Conservation (phyloP, 2,888 invertebrate genomes). For the Polietes domitor region DNA sequence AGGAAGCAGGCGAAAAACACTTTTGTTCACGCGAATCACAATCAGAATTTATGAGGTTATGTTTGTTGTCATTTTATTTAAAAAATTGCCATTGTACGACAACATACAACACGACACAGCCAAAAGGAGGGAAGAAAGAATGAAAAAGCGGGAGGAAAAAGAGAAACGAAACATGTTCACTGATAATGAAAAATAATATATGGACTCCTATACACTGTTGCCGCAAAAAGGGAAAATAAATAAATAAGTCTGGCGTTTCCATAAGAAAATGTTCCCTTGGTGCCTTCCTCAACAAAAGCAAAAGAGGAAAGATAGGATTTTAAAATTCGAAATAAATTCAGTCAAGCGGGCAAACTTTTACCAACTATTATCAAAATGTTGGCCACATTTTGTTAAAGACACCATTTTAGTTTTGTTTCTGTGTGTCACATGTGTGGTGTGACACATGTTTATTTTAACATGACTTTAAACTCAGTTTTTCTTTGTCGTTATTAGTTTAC, state of each 20-base stretch:
- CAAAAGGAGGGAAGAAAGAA: too few species aligned
- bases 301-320: not conserved
- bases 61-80: constrained; percentile 21
- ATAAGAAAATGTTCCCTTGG: not conserved
- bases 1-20: not conserved
- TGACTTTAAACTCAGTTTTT: too few species aligned
- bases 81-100: constrained; percentile 12
- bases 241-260: not conserved
- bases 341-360: too few species aligned
- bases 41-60: constrained; percentile 30
- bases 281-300: not conserved
- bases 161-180: constrained; percentile 3
- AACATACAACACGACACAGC: not conserved
- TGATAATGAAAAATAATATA: constrained; percentile 28
- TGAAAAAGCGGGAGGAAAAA: constrained; percentile 6
- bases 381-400: too few species aligned
- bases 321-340: too few species aligned
- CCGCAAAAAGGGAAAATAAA: too few species aligned
- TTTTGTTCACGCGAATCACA: not conserved
- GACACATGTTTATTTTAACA: too few species aligned
- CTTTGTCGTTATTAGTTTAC: too few species aligned
- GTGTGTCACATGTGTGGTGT: too few species aligned
- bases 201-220: not conserved
- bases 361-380: too few species aligned
- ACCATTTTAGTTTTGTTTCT: too few species aligned